Evolutionary conservation across 2,113 vertebrate genomes (phyloP).

Genomic region (Pardalotus punctatus): DNA sequence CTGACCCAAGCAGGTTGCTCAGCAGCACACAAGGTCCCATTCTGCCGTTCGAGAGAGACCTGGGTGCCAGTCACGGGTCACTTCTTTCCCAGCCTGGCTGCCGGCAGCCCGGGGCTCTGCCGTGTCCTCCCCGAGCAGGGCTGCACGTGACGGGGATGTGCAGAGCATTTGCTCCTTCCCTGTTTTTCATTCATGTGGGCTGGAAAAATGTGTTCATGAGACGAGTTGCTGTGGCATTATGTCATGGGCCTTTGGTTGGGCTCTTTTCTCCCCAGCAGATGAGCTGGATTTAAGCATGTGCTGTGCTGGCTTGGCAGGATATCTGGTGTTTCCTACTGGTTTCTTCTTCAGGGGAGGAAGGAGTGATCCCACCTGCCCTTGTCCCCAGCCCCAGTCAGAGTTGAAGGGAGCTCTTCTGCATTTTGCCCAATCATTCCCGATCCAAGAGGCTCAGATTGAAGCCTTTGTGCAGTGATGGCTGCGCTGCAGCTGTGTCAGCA

Average conservation of each 20-base stretch:
- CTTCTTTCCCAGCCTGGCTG: constrained; percentile 6
- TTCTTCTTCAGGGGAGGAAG: background rate
- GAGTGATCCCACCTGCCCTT: background rate
- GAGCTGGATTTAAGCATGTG: constrained; percentile 40
- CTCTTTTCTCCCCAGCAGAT: constrained; percentile 56
- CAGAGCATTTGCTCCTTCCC: constrained; percentile 47
- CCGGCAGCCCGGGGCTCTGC: background rate
- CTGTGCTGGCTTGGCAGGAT: constrained; percentile 44
- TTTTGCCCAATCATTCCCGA: background rate
- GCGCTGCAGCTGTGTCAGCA: background rate
- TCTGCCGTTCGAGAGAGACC: background rate
- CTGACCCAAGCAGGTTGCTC: background rate
- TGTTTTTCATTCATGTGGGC: constrained; percentile 72
- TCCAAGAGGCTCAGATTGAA: background rate
- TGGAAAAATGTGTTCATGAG: constrained; percentile 72
- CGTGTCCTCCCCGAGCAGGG: background rate
- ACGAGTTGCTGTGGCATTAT: constrained; percentile 67
- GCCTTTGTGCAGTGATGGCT: background rate
- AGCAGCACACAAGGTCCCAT: background rate
- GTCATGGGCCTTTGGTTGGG: constrained; percentile 61
- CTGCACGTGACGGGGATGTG: constrained; percentile 26
- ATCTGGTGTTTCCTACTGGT: constrained; percentile 32
- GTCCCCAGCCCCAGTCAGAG: background rate
- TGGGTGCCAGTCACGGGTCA: constrained; percentile 31
- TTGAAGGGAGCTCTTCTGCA: background rate